Evolutionary conservation across 1,140 invertebrate species (phyloP).

Genomic region (Drosophila watanabei): DNA sequence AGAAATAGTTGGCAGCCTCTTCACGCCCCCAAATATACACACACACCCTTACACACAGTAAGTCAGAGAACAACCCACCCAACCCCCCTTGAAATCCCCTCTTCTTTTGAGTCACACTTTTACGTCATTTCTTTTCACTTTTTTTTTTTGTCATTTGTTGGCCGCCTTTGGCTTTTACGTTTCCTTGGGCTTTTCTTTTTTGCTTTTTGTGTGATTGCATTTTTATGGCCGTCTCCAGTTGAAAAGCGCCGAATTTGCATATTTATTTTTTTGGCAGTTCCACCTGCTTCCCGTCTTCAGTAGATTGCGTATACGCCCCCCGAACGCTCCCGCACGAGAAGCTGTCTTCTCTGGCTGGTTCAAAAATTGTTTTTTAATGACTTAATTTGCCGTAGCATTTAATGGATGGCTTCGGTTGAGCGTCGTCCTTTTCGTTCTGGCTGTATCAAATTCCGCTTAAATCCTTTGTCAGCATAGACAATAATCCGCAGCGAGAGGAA

Average conservation of each 20-base stretch:
- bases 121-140: slow-evolving; percentile 79
- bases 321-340: not conserved
- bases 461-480: slow-evolving; percentile 65
- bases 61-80: not conserved
- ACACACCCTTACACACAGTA: not conserved
- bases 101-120: slow-evolving; percentile 64
- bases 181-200: slow-evolving; percentile 39
- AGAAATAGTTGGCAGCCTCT: slow-evolving; percentile 68
- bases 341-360: not conserved
- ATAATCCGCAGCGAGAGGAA: slow-evolving; percentile 25
- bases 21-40: slow-evolving; percentile 14
- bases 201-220: slow-evolving; percentile 58
- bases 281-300: slow-evolving; percentile 24
- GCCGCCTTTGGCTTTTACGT: slow-evolving; percentile 59
- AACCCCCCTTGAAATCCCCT: not conserved
- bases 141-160: slow-evolving; percentile 24
- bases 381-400: slow-evolving; percentile 73
- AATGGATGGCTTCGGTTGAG: slow-evolving; percentile 55
- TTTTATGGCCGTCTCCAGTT: slow-evolving; percentile 41
- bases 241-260: slow-evolving; percentile 64
- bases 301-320: slow-evolving; percentile 60
- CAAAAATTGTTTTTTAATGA: slow-evolving; percentile 75
- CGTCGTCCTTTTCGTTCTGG: slow-evolving; percentile 7
- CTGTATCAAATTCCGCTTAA: slow-evolving; percentile 72
- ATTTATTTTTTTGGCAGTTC: slow-evolving; percentile 54